These are phyloP conservation scores for Gobiocypris rarus DNA, from an alignment of 2,113 vertebrate species.

Conservation along the genomic window DNA sequence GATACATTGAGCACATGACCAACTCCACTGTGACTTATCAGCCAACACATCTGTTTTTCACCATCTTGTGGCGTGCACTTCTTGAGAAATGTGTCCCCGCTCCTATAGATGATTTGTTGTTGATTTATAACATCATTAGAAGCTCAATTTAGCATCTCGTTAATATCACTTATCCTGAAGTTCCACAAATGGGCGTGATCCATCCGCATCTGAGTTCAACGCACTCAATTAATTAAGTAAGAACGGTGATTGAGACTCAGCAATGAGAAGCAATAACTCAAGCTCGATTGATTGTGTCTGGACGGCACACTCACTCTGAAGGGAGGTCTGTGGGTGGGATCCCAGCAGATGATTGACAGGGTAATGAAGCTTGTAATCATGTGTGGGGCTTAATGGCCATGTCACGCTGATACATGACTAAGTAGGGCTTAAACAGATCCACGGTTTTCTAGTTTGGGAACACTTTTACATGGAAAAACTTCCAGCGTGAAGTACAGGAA, in stretches of 20 bases:
- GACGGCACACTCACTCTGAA: slow-evolving; percentile 31
- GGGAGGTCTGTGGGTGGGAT: slow-evolving; percentile 44
- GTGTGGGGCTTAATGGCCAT: slow-evolving; percentile 52
- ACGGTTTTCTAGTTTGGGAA: slow-evolving; percentile 40
- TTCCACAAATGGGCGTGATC: slow-evolving; percentile 62
- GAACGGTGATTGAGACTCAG: slow-evolving; percentile 58
- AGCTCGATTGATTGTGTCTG: slow-evolving; percentile 59
- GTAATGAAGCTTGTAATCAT: slow-evolving; percentile 60
- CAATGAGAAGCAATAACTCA: slow-evolving; percentile 54
- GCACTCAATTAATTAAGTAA: slow-evolving; percentile 61
- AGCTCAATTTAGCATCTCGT: slow-evolving; percentile 63
- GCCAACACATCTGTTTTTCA: slow-evolving; percentile 42
- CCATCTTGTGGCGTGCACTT: slow-evolving; percentile 11
- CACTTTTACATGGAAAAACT: slow-evolving; percentile 39
- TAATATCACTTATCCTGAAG: slow-evolving; percentile 63
- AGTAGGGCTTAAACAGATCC: slow-evolving; percentile 17
- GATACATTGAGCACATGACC: slow-evolving; percentile 38
- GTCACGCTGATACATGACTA: slow-evolving; percentile 52
- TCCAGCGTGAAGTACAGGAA: neutral
- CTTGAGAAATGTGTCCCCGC: slow-evolving; percentile 37
- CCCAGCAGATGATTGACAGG: slow-evolving; percentile 55
- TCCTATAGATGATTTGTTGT: slow-evolving; percentile 59
- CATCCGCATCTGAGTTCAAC: slow-evolving; percentile 60
- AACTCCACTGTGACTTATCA: slow-evolving; percentile 40
- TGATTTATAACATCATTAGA: slow-evolving; percentile 63